A percentile compares a stretch with the other conserved stretches of the same genome.
Evolutionary conservation across 2,113 vertebrate genomes (phyloP).

Genomic region (Bagarius yarrelli): DNA sequence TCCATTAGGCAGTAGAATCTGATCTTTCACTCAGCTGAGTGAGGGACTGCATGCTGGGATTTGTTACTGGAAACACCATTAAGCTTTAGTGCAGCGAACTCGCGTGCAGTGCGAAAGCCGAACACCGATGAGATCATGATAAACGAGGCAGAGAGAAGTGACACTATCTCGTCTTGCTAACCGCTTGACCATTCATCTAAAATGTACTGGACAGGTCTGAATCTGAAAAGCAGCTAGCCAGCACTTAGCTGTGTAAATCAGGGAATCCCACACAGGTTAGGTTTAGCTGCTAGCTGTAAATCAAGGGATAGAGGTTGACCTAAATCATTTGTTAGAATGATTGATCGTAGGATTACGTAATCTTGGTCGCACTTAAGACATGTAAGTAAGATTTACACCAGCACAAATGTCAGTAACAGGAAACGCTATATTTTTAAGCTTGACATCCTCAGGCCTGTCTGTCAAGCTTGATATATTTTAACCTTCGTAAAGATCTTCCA

Average conservation of each 20-base stretch:
- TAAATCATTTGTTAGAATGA: not conserved
- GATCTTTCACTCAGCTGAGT: conserved; percentile 45
- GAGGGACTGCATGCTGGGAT: conserved; percentile 35
- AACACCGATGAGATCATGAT: not conserved
- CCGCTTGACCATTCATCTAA: not conserved
- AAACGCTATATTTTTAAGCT: not conserved
- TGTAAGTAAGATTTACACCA: not conserved
- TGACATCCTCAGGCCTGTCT: not conserved
- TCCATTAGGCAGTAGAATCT: conserved; percentile 51
- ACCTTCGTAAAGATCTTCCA: no score
- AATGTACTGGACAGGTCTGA: not conserved
- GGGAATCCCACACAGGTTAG: not conserved
- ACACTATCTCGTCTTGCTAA: not conserved
- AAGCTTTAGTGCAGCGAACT: conserved; percentile 42
- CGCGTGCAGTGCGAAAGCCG: conserved; percentile 10
- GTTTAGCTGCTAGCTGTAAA: not conserved
- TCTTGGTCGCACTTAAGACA: not conserved
- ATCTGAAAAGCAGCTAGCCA: not conserved
- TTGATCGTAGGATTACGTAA: not conserved
- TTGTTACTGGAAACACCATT: conserved; percentile 46
- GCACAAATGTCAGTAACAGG: not conserved
- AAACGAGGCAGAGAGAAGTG: not conserved
- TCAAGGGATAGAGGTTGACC: not conserved
- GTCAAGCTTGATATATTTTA: not conserved
- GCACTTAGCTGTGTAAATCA: not conserved